phyloP scores from a whole-genome alignment of 2,888 invertebrate species.

The Coelogynopora nodosa region DNA sequence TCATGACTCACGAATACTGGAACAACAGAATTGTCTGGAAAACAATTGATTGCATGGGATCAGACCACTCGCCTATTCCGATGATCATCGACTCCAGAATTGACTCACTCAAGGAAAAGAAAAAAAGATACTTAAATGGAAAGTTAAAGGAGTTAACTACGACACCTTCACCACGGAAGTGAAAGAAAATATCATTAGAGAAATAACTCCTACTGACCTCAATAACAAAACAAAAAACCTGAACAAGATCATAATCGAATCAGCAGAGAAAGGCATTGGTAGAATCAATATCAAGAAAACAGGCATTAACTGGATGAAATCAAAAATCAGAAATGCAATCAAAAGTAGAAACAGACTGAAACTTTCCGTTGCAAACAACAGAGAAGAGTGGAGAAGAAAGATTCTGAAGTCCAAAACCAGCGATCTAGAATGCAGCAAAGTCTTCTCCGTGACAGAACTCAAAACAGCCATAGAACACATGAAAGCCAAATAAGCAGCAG shows the following conservation, averaged over 20 bases:
- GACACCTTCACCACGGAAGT: background rate
- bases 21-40: background rate
- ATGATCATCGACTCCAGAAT: background rate
- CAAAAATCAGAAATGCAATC: background rate
- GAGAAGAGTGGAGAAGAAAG: background rate
- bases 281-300: background rate
- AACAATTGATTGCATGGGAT: background rate
- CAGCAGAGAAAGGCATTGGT: background rate
- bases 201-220: background rate
- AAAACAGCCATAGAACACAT: background rate
- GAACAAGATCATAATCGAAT: background rate
- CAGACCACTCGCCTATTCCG: background rate
- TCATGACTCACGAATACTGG: background rate
- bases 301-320: background rate
- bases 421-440: background rate
- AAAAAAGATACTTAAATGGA: background rate
- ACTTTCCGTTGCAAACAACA: background rate
- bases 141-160: background rate
- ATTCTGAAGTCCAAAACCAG: background rate
- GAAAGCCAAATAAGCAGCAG: background rate
- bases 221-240: background rate
- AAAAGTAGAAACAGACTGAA: background rate
- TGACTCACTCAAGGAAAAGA: background rate
- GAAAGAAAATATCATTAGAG: background rate
- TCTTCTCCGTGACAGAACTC: background rate